These are phyloP conservation scores for Oenanthe oenanthe DNA, from an alignment of 2,113 vertebrate genomes.

Conservation along the genomic window DNA sequence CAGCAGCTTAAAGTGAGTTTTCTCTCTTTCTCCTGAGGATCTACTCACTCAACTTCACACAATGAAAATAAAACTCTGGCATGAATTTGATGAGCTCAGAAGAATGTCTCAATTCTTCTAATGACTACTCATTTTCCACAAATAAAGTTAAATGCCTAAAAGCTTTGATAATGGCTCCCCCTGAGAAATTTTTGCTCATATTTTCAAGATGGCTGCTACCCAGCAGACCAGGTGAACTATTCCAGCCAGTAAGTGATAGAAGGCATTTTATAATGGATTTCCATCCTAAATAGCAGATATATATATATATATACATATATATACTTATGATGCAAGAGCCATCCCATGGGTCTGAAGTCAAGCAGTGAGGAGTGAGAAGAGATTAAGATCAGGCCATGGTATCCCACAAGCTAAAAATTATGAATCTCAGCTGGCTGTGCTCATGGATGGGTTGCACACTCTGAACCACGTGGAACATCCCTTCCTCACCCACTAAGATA, in stretches of 20 bases:
- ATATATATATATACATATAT: too few species aligned
- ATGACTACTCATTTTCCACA: neutral
- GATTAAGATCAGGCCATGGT: neutral
- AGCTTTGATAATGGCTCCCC: neutral
- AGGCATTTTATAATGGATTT: neutral
- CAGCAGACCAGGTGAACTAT: neutral
- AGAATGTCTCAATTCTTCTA: neutral
- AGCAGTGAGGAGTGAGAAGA: neutral
- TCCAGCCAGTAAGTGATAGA: neutral
- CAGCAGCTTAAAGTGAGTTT: neutral
- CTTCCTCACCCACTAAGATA: neutral
- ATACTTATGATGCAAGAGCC: neutral
- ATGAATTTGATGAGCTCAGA: neutral
- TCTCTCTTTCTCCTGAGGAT: neutral
- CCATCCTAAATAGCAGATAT: neutral
- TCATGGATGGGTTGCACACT: neutral
- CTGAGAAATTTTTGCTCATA: neutral
- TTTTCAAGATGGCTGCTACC: neutral
- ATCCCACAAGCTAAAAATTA: accelerated
- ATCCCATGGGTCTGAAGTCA: neutral
- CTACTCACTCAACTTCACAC: neutral
- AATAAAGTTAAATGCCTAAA: neutral
- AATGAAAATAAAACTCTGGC: neutral
- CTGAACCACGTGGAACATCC: accelerated
- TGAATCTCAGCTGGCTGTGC: neutral